Evolutionary conservation across 2,797 vertebrate genomes (phyloP).

Genomic region (Coreius guichenoti): DNA sequence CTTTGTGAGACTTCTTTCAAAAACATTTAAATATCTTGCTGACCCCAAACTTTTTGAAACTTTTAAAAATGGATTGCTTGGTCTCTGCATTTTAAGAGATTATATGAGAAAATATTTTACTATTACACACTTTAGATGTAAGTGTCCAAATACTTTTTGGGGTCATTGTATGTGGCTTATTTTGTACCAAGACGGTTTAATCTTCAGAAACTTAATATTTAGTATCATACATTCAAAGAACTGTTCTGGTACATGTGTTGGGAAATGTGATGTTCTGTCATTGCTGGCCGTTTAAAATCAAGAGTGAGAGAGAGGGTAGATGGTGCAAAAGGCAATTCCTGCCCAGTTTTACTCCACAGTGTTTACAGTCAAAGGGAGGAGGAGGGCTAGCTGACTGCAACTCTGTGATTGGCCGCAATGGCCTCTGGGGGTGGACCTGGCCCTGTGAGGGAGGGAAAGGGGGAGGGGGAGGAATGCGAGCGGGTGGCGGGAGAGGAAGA

Average conservation of each 20-base stretch:
- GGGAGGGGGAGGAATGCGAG: constrained; percentile 3
- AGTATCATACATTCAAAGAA: background rate
- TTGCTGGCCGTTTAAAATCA: constrained; percentile 3
- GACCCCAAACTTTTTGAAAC: background rate
- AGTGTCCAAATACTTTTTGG: background rate
- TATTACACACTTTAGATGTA: background rate
- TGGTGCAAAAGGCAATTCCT: constrained; percentile 11
- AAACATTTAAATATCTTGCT: background rate
- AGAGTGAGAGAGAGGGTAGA: background rate
- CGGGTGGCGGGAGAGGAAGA: background rate
- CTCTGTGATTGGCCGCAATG: constrained; percentile 38
- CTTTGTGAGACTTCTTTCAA: background rate
- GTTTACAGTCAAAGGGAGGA: constrained; percentile 44
- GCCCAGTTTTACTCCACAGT: constrained; percentile 16
- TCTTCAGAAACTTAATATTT: background rate
- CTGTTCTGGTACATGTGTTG: background rate
- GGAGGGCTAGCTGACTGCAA: constrained; percentile 20
- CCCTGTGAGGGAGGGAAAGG: background rate
- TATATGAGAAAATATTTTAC: background rate
- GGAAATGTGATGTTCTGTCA: background rate
- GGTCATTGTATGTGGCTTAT: background rate
- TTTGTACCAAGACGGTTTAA: background rate
- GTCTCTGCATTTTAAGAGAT: background rate
- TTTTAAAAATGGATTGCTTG: background rate
- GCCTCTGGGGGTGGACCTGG: constrained; percentile 38